Evolutionary conservation across 1,140 invertebrate species (phyloP), one percentile per base, ranked within the genome.

Genomic region (Chrysoperla carnea): DNA sequence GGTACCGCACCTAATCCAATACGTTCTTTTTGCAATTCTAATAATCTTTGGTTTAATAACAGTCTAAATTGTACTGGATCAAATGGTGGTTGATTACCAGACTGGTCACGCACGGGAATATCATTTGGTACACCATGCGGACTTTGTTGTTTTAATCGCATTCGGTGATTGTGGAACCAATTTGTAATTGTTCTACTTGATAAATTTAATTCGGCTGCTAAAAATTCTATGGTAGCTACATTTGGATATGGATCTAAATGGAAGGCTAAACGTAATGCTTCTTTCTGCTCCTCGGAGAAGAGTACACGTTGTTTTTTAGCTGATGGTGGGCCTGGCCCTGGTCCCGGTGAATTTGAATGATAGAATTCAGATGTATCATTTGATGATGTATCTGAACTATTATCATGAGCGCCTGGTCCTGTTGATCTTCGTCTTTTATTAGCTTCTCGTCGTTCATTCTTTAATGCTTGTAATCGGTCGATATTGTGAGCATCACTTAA

Each of bases 151-250:
- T 99, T 99, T 54, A 97, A 72, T 41, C 95, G 75, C 89, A 98
- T 99, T 43, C 94, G 76, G 64, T 99, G 92, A 61, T 98, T 99
- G 66, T 98, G 94, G 71, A 98, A 98, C 94, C 94, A 99, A 60
- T 99, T 98, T 12, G 89, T 93, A 45, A 99, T 96, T 33, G 93
- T 98, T 48, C 93, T 73, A 8, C 91, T 84, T 1, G 90, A 89
- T n/a, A 99, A 66, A 9, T 78, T 83, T 6, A 99, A 65, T 59
- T 96, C 90, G 12, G 77, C 73, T 8, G 91, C 90, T 39, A 99
- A 68, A 52, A 92, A 92, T 60, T 98, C 94, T 35, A 97, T 95
- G 15, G 90, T 93, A 6, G 81, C 80, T 46, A 93, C 82, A 56
- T 89, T 93, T 0, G 95, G 95, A 58, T 98, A 97, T 0, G 93